Evolutionary conservation across 2,888 invertebrate genomes (phyloP), one percentile per base, ranked within the genome.

Genomic region (Athetis lepigone): DNA sequence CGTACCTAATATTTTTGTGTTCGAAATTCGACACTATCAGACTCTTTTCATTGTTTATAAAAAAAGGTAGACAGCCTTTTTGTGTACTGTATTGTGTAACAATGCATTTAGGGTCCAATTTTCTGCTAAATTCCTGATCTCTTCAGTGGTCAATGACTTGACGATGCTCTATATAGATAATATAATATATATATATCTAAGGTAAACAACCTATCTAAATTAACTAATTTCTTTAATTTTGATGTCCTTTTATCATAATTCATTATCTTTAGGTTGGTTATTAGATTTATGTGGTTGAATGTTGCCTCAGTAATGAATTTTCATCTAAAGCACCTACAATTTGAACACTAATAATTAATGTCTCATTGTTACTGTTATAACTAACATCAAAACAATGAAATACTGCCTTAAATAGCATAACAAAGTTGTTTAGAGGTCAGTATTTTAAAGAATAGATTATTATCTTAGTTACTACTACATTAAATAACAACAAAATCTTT

Each of bases 391-490:
- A 6, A 45, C 8, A 23, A 29, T 43, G 43, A 43, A 42, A 19
- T 2, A 5, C 43, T 16, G 1, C 5, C 29, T 21, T 23, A 23
- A 18, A 19, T n/a, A n/a, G 19, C 5, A n/a, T 18, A 25, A 36
- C 18, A 56, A 49, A 25, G 37, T n/a, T n/a, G 18, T 37, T 51
- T 50, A 11, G 11, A 50, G 51, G 51, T 37, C n/a, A 19, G 19
- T 56, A 25, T 56, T 50, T 19, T 16, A 37, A 37, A 37, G 36
- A 56, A 49, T 49, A 25, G 27, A 51, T 21, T 49, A 21, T 27
- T 11, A 27, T 19, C n/a, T n/a, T n/a, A n/a, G n/a, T 8, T 25
- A 25, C 9, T n/a, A 8, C 18, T 7, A 4, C 2, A 0, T 9
- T 37, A 1, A 19, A 37, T 7, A 47, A 21, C n/a, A 39, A 39